Base-by-base conservation (phyloP, 2,888 invertebrate species). In the Synergus umbraculus region DNA sequence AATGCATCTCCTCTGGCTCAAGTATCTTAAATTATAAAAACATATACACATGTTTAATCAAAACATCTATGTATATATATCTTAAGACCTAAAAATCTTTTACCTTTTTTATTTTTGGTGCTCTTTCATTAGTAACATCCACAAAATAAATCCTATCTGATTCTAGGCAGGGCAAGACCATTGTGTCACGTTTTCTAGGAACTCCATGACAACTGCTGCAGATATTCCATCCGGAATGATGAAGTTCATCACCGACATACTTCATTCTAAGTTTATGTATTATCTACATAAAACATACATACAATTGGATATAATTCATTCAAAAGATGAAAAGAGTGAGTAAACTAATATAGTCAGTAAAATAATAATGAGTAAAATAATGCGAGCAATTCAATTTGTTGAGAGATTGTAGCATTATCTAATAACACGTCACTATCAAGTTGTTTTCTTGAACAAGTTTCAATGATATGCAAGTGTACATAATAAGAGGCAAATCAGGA, bases 161-260 rank as follows among this genome's bases (percentile, higher is more conserved):
- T 84, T 95, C 94, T 12, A 99, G 90, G 76, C 95, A 94, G 0
- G 99, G 98, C 82, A 98, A 90, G 8, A 99, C 94, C 58, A 99
- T 93, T 65, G 96, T 95, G 90, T 97, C 95, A 37, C 99, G 94
- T 83, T 93, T 93, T 8, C 88, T 87, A 1, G 92, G 88, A 83
- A 93, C 93, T 58, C 92, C 93, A 91, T 96, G 95, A 91, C 98
- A 99, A 92, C 98, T 98, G 85, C 98, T 98, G 91, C 99, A 99
- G 0, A 97, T 95, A 91, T 99, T 99, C 99, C 99, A 99, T 0
- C 99, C 99, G 64, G 96, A 96, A 91, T 99, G 99, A 91, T 99
- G 99, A 0, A 99, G 92, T 91, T 99, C 99, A 88, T 99, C 97
- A 0, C 96, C 96, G 4, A 93, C 92, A 82, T 95, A 92, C 10